phyloP scores from a whole-genome alignment of 2,113 vertebrate species.

The Otus sunia region DNA sequence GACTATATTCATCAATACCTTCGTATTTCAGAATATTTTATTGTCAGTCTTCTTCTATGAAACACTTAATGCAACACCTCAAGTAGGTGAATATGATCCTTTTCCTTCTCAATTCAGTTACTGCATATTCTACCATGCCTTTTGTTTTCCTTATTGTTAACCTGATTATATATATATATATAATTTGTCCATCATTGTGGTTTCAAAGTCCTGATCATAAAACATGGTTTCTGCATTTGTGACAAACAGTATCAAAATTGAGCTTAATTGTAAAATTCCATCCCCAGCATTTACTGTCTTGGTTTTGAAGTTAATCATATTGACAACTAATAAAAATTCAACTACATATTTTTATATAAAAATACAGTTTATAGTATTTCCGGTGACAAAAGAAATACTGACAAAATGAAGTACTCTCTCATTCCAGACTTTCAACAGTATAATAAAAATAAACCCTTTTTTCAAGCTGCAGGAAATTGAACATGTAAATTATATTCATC shows the following conservation, averaged over 20 bases:
- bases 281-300: neutral
- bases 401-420: neutral
- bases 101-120: neutral
- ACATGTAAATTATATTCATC: neutral
- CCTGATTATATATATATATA: neutral
- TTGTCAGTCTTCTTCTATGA: neutral
- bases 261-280: conserved; percentile 25
- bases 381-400: neutral
- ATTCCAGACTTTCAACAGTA: neutral
- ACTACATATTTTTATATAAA: neutral
- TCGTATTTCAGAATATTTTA: neutral
- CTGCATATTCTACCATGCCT: neutral
- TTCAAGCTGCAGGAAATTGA: neutral
- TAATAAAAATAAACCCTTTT: neutral
- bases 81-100: neutral
- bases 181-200: neutral
- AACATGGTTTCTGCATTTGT: conserved; percentile 24
- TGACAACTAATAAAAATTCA: neutral
- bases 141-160: neutral
- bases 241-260: neutral
- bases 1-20: neutral
- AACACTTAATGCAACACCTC: neutral
- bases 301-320: neutral
- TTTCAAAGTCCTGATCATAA: conserved; percentile 13
- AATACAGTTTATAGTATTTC: neutral